A percentile compares a stretch with the other conserved stretches of the same genome.
Conservation (phyloP, 2,113 vertebrate genomes). For the Hippolais icterina region DNA sequence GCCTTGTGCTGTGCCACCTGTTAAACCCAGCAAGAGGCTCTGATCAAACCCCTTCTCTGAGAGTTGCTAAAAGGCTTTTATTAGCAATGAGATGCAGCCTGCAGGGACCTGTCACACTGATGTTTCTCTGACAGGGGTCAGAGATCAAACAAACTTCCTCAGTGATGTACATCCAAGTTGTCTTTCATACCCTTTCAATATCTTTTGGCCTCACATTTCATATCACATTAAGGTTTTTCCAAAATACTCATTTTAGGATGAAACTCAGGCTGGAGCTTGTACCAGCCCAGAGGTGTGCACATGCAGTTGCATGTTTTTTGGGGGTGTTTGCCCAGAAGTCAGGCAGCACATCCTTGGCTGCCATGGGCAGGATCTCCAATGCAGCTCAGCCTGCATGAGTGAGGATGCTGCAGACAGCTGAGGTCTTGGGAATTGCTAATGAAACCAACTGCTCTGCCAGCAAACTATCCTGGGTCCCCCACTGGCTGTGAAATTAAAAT, state of each 20-base stretch:
- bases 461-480: background rate
- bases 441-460: constrained; percentile 10
- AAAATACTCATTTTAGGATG: background rate
- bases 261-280: background rate
- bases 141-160: constrained; percentile 15
- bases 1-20: background rate
- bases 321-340: background rate
- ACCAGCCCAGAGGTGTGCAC: background rate
- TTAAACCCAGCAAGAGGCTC: background rate
- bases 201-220: background rate
- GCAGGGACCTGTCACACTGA: background rate
- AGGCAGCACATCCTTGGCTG: background rate
- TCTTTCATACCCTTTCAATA: background rate
- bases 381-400: background rate
- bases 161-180: background rate
- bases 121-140: constrained; percentile 15
- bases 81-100: background rate
- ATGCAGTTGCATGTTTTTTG: background rate
- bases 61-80: background rate
- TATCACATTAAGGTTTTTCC: background rate
- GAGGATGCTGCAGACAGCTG: background rate
- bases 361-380: background rate
- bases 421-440: background rate
- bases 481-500: constrained; percentile 44
- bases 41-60: background rate